phyloP scores from a whole-genome alignment of 2,888 invertebrate genomes.

The Cephalotes varians region DNA sequence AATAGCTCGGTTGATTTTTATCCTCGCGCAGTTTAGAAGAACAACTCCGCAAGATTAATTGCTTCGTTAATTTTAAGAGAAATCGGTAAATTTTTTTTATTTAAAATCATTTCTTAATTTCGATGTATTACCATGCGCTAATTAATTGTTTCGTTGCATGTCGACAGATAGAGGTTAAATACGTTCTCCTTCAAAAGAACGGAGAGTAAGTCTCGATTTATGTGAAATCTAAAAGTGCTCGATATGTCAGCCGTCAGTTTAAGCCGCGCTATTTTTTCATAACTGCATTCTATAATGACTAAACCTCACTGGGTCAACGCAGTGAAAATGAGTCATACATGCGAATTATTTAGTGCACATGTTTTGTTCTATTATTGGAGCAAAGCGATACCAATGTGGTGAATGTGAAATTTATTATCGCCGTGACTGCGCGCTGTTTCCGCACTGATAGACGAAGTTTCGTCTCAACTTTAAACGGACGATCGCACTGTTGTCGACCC shows the following conservation, averaged over 20 bases:
- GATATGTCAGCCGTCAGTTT: slow-evolving; percentile 12
- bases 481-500: neutral
- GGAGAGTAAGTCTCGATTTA: neutral
- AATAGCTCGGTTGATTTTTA: slow-evolving; percentile 9
- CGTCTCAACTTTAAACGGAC: neutral
- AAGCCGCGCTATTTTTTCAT: neutral
- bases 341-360: slow-evolving; percentile 30
- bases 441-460: neutral
- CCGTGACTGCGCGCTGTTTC: slow-evolving; percentile 1
- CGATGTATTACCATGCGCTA: neutral
- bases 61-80: slow-evolving; percentile 1
- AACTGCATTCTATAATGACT: slow-evolving; percentile 14
- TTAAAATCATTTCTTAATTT: neutral
- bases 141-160: neutral
- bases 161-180: neutral
- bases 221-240: neutral
- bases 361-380: slow-evolving; percentile 20
- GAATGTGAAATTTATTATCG: slow-evolving; percentile 13
- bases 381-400: neutral
- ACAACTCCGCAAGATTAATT: neutral
- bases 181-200: slow-evolving; percentile 4
- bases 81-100: neutral
- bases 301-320: slow-evolving; percentile 32
- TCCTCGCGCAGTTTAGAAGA: neutral
- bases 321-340: slow-evolving; percentile 26